These are phyloP conservation scores for Pangasius mekongensis DNA, from an alignment of 2,797 vertebrate genomes.

Conservation along the genomic window DNA sequence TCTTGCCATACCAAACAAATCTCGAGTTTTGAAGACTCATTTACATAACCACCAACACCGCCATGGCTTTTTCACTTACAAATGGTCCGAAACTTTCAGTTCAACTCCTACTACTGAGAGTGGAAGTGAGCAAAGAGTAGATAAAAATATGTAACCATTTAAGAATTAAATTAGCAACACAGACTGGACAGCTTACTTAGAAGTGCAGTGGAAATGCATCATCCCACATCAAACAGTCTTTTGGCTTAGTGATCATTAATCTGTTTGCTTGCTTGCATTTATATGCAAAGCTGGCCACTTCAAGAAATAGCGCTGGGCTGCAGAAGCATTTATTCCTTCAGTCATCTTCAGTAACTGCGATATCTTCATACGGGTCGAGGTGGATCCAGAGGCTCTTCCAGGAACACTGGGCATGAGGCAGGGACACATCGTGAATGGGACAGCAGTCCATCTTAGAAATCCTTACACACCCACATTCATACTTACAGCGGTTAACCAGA, in stretches of 20 bases:
- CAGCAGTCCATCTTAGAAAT: background rate
- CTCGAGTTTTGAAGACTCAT: background rate
- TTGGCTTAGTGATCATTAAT: background rate
- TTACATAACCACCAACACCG: background rate
- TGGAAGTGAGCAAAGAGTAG: background rate
- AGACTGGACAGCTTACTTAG: background rate
- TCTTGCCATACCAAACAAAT: background rate
- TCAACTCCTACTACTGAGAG: background rate
- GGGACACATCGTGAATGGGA: background rate
- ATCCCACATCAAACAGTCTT: background rate
- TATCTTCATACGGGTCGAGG: background rate
- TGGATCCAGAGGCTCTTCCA: background rate
- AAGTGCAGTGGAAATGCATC: background rate
- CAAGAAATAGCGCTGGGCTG: background rate
- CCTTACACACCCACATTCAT: background rate
- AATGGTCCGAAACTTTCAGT: background rate
- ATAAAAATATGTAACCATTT: background rate
- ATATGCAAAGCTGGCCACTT: background rate
- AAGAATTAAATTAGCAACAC: background rate
- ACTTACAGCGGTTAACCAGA: background rate
- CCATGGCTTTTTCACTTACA: background rate
- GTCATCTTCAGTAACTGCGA: background rate
- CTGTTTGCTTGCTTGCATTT: background rate
- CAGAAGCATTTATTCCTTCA: background rate
- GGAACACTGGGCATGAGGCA: background rate